Evolutionary conservation across 2,888 invertebrate species (phyloP).

Genomic region (Platycheirus rosarum): DNA sequence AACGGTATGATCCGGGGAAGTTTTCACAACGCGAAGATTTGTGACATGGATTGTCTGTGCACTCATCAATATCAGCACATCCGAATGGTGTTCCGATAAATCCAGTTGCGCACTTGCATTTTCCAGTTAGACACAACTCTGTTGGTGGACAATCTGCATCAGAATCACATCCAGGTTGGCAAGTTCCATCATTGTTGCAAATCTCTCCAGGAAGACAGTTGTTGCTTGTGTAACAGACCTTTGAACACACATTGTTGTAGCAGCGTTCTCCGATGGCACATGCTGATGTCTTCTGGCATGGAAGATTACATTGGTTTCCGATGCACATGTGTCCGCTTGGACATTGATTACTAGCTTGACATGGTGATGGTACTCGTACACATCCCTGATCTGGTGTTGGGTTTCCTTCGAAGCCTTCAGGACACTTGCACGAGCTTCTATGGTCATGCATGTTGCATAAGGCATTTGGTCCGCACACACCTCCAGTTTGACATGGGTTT

Average conservation of each 20-base stretch:
- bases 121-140: constrained; percentile 89
- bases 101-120: constrained; percentile 91
- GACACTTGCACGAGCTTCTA: constrained; percentile 90
- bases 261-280: constrained; percentile 95
- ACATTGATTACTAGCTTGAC: constrained; percentile 88
- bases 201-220: constrained; percentile 95
- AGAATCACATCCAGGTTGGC: constrained; percentile 91
- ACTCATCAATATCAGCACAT: constrained; percentile 93
- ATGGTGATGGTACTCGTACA: constrained; percentile 89
- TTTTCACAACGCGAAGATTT: constrained; percentile 91
- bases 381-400: constrained; percentile 95
- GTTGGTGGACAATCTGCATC: constrained; percentile 91
- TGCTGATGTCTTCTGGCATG: constrained; percentile 88
- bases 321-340: constrained; percentile 90
- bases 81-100: constrained; percentile 89
- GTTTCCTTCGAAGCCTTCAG: constrained; percentile 92
- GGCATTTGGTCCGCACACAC: constrained; percentile 93
- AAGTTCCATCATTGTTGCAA: constrained; percentile 90
- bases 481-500: constrained; percentile 90
- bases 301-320: constrained; percentile 89
- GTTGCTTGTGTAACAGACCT: constrained; percentile 94
- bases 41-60: constrained; percentile 90
- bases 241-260: constrained; percentile 89
- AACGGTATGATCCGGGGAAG: constrained; percentile 90
- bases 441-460: constrained; percentile 90